These are phyloP conservation scores for Cyclophora punctaria DNA, from an alignment of 2,888 invertebrate genomes.

Conservation along the genomic window DNA sequence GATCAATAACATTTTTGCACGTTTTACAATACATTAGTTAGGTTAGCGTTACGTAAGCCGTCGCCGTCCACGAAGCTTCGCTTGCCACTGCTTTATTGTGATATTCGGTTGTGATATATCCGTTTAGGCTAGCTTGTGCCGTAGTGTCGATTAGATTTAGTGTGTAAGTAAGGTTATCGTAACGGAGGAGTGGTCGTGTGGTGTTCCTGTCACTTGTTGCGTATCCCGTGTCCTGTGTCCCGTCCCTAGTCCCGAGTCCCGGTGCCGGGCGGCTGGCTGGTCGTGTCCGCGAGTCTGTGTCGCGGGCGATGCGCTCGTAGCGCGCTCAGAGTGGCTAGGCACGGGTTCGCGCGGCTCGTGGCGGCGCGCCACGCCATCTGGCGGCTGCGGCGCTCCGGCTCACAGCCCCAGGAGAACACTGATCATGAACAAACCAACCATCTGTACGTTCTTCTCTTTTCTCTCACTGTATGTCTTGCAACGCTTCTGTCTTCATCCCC, in stretches of 20 bases:
- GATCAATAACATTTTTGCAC: slow-evolving; percentile 68
- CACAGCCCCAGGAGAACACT: slow-evolving; percentile 69
- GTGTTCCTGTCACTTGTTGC: slow-evolving; percentile 37
- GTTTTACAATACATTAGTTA: slow-evolving; percentile 58
- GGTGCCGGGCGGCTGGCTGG: slow-evolving; percentile 24
- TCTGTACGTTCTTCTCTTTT: slow-evolving; percentile 70
- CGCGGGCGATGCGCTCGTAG: slow-evolving; percentile 59
- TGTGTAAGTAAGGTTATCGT: slow-evolving; percentile 17
- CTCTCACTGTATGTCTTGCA: slow-evolving; percentile 37
- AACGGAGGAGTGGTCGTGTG: slow-evolving; percentile 41
- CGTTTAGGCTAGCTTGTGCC: slow-evolving; percentile 67
- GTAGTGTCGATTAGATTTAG: slow-evolving; percentile 31
- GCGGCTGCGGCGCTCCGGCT: slow-evolving; percentile 77
- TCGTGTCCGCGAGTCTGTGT: slow-evolving; percentile 37
- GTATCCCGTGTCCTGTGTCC: slow-evolving; percentile 24
- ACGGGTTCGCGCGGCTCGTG: slow-evolving; percentile 82
- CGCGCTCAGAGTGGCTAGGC: slow-evolving; percentile 77
- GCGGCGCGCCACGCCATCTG: slow-evolving; percentile 83
- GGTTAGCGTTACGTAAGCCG: slow-evolving; percentile 69
- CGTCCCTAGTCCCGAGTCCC: slow-evolving; percentile 42
- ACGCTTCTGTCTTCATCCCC: slow-evolving; percentile 26
- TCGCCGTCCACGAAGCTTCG: slow-evolving; percentile 74
- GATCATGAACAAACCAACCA: slow-evolving; percentile 72
- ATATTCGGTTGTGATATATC: slow-evolving; percentile 72
- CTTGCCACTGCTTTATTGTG: slow-evolving; percentile 71